Percentiles rank a stretch among this genome's conserved stretches.
phyloP scores from a whole-genome alignment of 2,113 vertebrate genomes.

The Ceyx cyanopectus region DNA sequence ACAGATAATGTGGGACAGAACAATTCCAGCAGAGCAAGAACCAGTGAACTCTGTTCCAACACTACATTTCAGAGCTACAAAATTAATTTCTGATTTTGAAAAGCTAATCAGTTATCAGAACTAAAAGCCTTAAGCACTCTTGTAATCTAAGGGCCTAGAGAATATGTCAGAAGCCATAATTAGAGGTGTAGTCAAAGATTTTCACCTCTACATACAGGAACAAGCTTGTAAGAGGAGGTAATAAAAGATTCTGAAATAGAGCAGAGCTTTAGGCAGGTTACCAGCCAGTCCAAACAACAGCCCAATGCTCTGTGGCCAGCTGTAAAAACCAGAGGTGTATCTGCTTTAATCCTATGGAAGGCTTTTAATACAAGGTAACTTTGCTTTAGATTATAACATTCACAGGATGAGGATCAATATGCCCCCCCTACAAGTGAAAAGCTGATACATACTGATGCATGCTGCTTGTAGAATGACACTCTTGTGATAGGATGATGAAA shows the following conservation, averaged over 20 bases:
- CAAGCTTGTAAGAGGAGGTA: background rate
- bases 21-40: background rate
- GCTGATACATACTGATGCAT: background rate
- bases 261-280: background rate
- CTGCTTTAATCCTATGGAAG: background rate
- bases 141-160: background rate
- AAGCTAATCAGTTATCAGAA: background rate
- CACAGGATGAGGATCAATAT: background rate
- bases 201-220: background rate
- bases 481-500: background rate
- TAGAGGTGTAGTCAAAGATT: background rate
- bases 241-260: background rate
- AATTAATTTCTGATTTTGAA: background rate
- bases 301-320: background rate
- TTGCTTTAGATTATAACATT: background rate
- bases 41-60: background rate
- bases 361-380: background rate
- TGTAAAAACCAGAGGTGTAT: background rate
- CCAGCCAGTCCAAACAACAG: background rate
- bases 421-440: background rate
- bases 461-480: background rate
- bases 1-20: background rate
- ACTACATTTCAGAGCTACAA: background rate
- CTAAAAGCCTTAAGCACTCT: background rate
- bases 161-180: background rate